These are phyloP conservation scores for Dermatemys mawii DNA, from an alignment of 2,113 vertebrate species.

Conservation along the genomic window DNA sequence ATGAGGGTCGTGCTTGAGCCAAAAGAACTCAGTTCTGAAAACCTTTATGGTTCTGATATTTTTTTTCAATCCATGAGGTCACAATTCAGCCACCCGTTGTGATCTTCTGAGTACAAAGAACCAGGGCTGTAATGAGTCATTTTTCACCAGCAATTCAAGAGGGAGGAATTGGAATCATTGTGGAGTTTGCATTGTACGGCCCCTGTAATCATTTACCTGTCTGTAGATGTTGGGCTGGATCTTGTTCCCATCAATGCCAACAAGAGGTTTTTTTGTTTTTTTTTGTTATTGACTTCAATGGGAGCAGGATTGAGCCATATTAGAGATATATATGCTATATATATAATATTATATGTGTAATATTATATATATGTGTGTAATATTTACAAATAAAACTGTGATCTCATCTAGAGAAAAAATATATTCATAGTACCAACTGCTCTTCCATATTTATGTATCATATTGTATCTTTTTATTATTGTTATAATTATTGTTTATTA, in stretches of 20 bases:
- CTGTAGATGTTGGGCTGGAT: slow-evolving; percentile 72
- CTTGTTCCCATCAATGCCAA: slow-evolving; percentile 72
- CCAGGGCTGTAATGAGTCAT: slow-evolving; percentile 69
- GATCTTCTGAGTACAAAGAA: slow-evolving; percentile 72
- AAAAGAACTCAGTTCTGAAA: slow-evolving; percentile 40
- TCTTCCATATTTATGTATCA: slow-evolving; percentile 86
- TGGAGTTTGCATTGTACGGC: slow-evolving; percentile 77
- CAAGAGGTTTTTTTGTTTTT: not conserved
- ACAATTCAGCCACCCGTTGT: slow-evolving; percentile 52
- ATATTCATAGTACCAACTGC: slow-evolving; percentile 84
- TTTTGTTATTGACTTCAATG: slow-evolving; percentile 56
- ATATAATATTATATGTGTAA: slow-evolving; percentile 80
- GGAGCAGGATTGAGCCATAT: slow-evolving; percentile 67
- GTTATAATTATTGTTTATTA: slow-evolving; percentile 81
- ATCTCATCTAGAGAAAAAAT: slow-evolving; percentile 85
- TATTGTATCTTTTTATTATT: slow-evolving; percentile 84
- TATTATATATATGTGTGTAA: slow-evolving; percentile 83
- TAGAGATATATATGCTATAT: slow-evolving; percentile 81
- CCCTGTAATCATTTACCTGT: slow-evolving; percentile 80
- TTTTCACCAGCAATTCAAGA: slow-evolving; percentile 80
- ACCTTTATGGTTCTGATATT: slow-evolving; percentile 42
- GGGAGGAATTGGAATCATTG: slow-evolving; percentile 69
- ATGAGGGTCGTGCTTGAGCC: slow-evolving; percentile 37
- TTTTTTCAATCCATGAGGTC: slow-evolving; percentile 26
- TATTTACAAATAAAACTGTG: slow-evolving; percentile 88